Base-by-base conservation (phyloP, 1,140 invertebrate species). In the Drosophila sechellia region DNA sequence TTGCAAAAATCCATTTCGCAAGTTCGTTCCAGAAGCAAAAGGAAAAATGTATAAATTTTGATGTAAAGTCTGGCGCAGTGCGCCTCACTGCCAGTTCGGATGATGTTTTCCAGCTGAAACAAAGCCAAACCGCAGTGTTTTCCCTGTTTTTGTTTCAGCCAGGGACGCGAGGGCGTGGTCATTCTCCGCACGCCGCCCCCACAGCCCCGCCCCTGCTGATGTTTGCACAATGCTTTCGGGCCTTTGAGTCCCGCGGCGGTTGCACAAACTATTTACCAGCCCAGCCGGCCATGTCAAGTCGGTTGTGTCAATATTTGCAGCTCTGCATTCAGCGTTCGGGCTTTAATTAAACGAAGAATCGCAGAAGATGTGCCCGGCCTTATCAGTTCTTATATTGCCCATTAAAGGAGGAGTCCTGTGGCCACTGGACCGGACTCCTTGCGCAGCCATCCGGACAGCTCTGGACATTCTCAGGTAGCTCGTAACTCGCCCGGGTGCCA, bases 291-390 rank as follows among this genome's bases (percentile, higher is more conserved):
- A 56, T 60, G 61, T 65, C 65, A 58, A 66, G 70, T 69, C 75
- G 73, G 70, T 59, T 77, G 79, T 69, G 83, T 77, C 81, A 86
- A 86, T 86, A 86, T 79, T 78, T 79, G 74, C 56, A 76, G 54
- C 68, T 68, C 25, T 57, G 49, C 50, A 65, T 49, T 46, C 63
- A 69, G 56, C 73, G 48, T 54, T 57, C 50, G 57, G 71, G 46
- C 64, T 74, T 81, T 85, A 85, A 85, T 85, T 85, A 85, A 87
- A 81, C 63, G 74, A 22, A 61, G 70, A 52, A 69, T 65, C 70
- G 55, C 12, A 55, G 52, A 55, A 27, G 13, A 13, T 27, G 50
- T 39, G 5, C 20, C n/a, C 54, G 50, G 49, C 43, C 56, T 57
- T 77, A 77, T 69, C 72, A 77, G 42, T 69, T 69, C 59, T 76